A percentile compares a stretch with the other conserved stretches of the same genome.
Conservation (phyloP, 2,888 invertebrate species). For the Agapetus fuscipes region DNA sequence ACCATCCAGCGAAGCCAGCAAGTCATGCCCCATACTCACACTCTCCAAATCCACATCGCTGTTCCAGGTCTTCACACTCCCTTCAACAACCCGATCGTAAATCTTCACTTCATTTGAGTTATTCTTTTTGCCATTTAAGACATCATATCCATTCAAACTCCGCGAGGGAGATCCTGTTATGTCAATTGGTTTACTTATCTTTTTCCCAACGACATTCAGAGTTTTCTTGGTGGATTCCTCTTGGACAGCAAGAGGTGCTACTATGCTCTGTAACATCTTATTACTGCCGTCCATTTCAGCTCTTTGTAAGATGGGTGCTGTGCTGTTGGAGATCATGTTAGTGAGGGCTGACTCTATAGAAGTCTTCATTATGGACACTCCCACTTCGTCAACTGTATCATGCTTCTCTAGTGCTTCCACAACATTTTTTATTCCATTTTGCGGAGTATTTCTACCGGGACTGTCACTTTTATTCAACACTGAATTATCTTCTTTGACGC, state of each 20-base stretch:
- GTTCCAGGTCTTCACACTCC: constrained; percentile 49
- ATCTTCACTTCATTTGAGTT: constrained; percentile 33
- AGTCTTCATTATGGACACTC: constrained; percentile 13
- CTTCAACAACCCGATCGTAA: constrained; percentile 43
- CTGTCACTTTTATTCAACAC: too few relatives aligned
- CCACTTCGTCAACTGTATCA: too few relatives aligned
- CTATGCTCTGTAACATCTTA: constrained; percentile 8
- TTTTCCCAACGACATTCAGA: constrained; percentile 5
- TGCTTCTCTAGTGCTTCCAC: too few relatives aligned
- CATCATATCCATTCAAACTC: constrained; percentile 4
- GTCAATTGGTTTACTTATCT: constrained; percentile 15
- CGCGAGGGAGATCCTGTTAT: constrained; percentile 9
- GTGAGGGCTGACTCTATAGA: constrained; percentile 27
- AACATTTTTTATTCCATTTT: too few relatives aligned
- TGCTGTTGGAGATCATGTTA: constrained; percentile 24
- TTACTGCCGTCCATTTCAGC: constrained; percentile 22
- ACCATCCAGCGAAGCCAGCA: constrained; percentile 44
- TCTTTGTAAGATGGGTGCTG: constrained; percentile 26
- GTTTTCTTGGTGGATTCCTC: not conserved
- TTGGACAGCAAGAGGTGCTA: constrained; percentile 4
- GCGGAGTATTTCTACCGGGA: too few relatives aligned
- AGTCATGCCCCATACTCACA: constrained; percentile 51
- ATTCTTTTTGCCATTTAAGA: constrained; percentile 26
- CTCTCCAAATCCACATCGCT: constrained; percentile 51
- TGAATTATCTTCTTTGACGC: not conserved